Evolutionary conservation across 92 coral and sea anemone genomes (phyloP), one percentile per base, ranked within the genome.

Genomic region (Actinostola sp.): DNA sequence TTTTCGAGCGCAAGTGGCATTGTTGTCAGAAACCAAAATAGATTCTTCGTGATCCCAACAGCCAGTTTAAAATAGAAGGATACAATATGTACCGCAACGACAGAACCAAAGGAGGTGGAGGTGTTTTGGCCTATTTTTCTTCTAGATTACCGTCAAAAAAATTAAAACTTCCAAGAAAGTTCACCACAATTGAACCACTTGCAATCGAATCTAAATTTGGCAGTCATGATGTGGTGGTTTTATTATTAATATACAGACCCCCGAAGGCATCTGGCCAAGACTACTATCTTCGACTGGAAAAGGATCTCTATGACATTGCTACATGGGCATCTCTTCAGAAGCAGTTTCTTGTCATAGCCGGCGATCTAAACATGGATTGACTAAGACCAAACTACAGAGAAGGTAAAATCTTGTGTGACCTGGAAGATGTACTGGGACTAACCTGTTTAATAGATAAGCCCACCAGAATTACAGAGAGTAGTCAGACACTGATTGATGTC

Each of bases 401-500:
- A 45, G 78, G 80, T 15, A 72, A 81, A 54, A 51, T 72, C 20
- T 31, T 81, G 25, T 50, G 60, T 60, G 86, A 81, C 53, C 38
- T 66, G 6, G 76, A 81, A 35, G 87, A 74, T 14, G 59, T 82
- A 19, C 63, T 53, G 34, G 87, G 72, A 41, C 72, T 82, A 13
- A 46, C 76, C 12, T 82, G 73, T 42, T 26, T 82, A 50, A 68
- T 75, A 32, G 62, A 25, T 15, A 51, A 82, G 65, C 44, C 82
- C 7, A 82, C 61, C 1, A 66, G 82, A 67, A 54, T 70, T n/a
- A 82, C 82, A 0, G 41, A 14, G 27, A 61, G 38, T 25, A 74
- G 70, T 52, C 68, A 75, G 56, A 86, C 91, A 27, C 48, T 86
- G 43, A 23, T 86, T 20, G 83, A 70, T 75, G 86, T 80, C 24